Evolutionary conservation across 23 tunicate genomes (phyloP), one percentile per base, ranked within the genome.

Genomic region (Styela plicata): DNA sequence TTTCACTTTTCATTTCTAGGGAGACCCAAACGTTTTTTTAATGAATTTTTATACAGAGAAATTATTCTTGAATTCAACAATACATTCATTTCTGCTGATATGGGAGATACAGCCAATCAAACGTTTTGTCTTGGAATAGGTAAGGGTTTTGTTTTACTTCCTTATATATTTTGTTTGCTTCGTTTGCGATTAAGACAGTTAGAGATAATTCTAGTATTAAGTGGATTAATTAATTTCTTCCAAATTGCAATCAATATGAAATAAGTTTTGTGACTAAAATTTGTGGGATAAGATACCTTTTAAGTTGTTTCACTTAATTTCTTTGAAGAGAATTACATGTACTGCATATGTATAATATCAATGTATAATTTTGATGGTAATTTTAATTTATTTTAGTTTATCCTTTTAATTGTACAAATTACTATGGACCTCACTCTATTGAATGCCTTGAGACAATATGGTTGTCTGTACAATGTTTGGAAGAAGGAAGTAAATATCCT

Each of bases 371-470:
- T n/a, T 44, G 57, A 5, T 44, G 57, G 13, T 44, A 44, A 44
- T 5, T 44, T 44, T 17, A 5, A 17, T 66, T 17, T 66, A 5
- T 28, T 66, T 25, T 66, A 66, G 71, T 28, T 25, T 66, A 66
- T 66, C 71, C 71, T 28, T 10, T 17, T 5, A 66, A 66, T 17
- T 66, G 71, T 28, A 66, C 71, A 26, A 66, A 66, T 28, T 66
- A 66, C 31, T 78, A 62, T 29, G 82, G 82, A 3, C 69, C 18
- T 5, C 82, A 78, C 70, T 24, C 82, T 18, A 21, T 31, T 16
- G 82, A 78, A 36, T 78, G 82, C 31, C 69, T 78, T 21, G 31
- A 24, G 27, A 78, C 82, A 10, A 62, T 78, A 2, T 78, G 82
- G 82, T 10, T 36, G 2, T 26, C 33, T 62, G 69, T 31, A 17